Percentiles rank a stretch among this genome's conserved stretches.
Evolutionary conservation across 2,113 vertebrate genomes (phyloP).

Genomic region (Campylorhamphus procurvoides): DNA sequence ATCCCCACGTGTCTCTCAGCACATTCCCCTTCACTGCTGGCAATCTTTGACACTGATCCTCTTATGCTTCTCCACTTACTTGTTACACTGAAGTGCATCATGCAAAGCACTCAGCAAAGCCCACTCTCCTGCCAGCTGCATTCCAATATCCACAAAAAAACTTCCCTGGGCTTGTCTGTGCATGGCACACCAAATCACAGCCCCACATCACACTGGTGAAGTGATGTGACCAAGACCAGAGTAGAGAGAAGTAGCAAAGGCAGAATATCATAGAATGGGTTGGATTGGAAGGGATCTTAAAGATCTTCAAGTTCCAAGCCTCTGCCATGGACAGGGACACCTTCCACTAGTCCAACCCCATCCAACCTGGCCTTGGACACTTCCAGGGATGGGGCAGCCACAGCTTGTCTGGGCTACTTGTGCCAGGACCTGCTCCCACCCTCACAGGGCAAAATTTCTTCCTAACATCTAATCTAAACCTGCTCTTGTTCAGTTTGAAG

Average conservation of each 20-base stretch:
- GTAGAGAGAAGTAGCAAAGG: background rate
- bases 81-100: fast-evolving
- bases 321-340: background rate
- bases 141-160: background rate
- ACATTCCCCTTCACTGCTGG: background rate
- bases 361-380: background rate
- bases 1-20: background rate
- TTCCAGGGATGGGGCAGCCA: background rate
- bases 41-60: background rate
- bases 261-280: background rate
- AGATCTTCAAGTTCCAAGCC: background rate
- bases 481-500: background rate
- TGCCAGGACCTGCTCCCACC: background rate
- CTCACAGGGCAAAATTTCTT: background rate
- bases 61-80: background rate
- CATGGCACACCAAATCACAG: background rate
- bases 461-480: background rate
- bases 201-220: fast-evolving
- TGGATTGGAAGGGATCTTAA: background rate
- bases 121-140: background rate
- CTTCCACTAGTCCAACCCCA: no score
- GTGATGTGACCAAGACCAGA: background rate
- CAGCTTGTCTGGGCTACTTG: background rate
- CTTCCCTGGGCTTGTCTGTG: background rate
- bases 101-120: background rate